Evolutionary conservation across 2,797 vertebrate genomes (phyloP), one percentile per base, ranked within the genome.

Genomic region (Carcharodon carcharias): DNA sequence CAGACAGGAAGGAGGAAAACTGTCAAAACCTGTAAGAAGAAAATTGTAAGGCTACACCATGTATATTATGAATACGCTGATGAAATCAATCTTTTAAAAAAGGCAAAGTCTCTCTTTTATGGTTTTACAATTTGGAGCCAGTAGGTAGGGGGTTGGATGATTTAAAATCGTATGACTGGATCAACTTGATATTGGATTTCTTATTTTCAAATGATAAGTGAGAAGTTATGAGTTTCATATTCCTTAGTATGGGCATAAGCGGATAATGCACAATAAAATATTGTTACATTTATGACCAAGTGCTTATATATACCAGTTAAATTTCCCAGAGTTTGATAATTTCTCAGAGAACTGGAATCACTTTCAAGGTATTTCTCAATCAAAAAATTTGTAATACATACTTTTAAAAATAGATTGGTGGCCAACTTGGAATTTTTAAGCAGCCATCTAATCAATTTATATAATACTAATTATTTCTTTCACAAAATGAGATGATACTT

Each of bases 211-310:
- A 85, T 50, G 45, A 85, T 85, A 92, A 92, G 28, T 92, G 89
- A 63, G 31, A 92, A 35, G 28, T 67, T 94, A 40, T 91, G n/a
- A 23, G 92, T 69, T 45, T 93, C 31, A 9, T 45, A 26, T 67
- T 94, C 63, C 92, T 92, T 23, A 69, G 63, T 45, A 45, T 67
- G 40, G 65, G n/a, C n/a, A 35, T 94, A 94, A 67, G 21, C 65
- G 92, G 92, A 5, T 94, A 94, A 94, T 69, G 63, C n/a, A 94
- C n/a, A 40, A 94, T 65, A 50, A 67, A 94, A 67, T 26, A 67
- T 69, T 67, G 1, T 94, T 40, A 94, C 2, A 67, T 40, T 94
- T 67, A 69, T 65, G 40, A 35, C 92, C 92, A 94, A 94, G 92
- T 45, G 5, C 92, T n/a, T 93, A 18, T 28, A 89, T 56, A 8